Evolutionary conservation across 1,140 invertebrate genomes (phyloP), one percentile per base, ranked within the genome.

Genomic region (Ceratina australensis): DNA sequence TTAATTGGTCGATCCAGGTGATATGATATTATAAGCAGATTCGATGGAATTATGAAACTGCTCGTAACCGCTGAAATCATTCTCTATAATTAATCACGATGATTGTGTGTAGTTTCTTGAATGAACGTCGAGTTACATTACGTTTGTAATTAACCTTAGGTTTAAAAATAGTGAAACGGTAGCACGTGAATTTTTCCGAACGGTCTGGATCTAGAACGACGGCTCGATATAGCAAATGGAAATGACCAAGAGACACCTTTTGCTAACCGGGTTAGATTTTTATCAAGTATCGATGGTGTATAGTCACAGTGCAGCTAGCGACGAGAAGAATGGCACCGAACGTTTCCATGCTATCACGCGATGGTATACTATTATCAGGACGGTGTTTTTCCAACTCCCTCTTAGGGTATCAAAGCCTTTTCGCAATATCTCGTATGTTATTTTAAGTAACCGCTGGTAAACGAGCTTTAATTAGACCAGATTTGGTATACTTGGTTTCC

Each of bases 201-300:
- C n/a, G n/a, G n/a, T n/a, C n/a, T n/a, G n/a, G n/a, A n/a, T n/a
- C n/a, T n/a, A n/a, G n/a, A n/a, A n/a, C n/a, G n/a, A n/a, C n/a
- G n/a, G n/a, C n/a, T n/a, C n/a, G n/a, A n/a, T n/a, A n/a, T n/a
- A n/a, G n/a, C n/a, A n/a, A 5, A 33, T 33, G 28, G 28, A 33
- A 33, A 33, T 33, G 28, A 33, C 28, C 28, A 33, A 81, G 82
- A 83, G 79, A 66, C 82, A 83, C 79, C 28, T 33, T n/a, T 3
- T 81, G 71, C 16, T 83, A 80, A 83, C 82, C 79, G 52, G 79
- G 67, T 81, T 80, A 81, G 76, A 83, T 83, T 81, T 56, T 74
- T 83, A 83, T 83, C 80, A 77, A n/a, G 42, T 69, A 72, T 80
- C 66, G 77, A 63, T 60, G 63, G 28, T 60, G 57, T 5, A 33